phyloP scores from a whole-genome alignment of 2,888 invertebrate genomes.

The Ceramica pisi region DNA sequence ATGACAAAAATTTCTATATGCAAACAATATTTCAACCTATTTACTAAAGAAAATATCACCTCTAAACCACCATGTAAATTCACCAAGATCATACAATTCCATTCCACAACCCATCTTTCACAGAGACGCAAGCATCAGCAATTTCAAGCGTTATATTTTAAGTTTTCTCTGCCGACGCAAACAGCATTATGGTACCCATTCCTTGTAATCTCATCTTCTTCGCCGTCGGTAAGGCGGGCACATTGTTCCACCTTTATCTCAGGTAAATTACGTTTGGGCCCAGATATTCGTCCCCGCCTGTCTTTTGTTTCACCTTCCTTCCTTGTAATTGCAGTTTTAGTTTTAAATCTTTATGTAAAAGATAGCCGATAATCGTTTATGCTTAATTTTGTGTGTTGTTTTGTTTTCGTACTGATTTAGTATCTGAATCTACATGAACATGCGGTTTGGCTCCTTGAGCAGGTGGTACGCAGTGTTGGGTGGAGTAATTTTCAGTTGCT shows the following conservation, averaged over 20 bases:
- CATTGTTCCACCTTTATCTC: constrained; percentile 82
- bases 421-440: neutral
- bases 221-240: constrained; percentile 69
- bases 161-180: constrained; percentile 64
- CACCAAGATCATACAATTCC: constrained; percentile 19
- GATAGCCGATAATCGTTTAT: constrained; percentile 42
- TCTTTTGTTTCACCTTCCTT: constrained; percentile 66
- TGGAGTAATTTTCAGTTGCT: neutral
- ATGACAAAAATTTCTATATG: no score
- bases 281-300: constrained; percentile 64
- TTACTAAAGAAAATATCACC: neutral
- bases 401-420: neutral
- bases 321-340: constrained; percentile 69
- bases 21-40: neutral
- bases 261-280: constrained; percentile 78
- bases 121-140: constrained; percentile 40
- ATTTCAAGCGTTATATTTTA: constrained; percentile 64
- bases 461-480: neutral
- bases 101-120: constrained; percentile 35
- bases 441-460: constrained; percentile 3
- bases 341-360: constrained; percentile 64
- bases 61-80: neutral
- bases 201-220: constrained; percentile 79
- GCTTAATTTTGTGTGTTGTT: neutral
- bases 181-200: constrained; percentile 73